Conservation (phyloP, 64 coral and sea anemone genomes). For the Stylophora pistillata region DNA sequence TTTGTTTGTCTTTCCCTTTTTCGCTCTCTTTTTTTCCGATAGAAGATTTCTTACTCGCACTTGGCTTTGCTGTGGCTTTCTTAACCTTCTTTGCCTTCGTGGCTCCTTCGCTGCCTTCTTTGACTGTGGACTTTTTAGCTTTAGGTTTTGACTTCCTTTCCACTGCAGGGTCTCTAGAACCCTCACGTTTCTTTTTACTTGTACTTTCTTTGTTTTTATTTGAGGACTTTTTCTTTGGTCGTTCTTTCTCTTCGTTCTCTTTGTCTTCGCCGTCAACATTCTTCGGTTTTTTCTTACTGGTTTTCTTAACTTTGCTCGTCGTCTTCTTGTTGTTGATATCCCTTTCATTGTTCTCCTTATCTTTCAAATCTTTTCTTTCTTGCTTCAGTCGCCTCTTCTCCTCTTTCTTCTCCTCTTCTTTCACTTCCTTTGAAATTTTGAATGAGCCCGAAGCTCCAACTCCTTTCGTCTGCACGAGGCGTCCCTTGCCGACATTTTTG, state of each 20-base stretch:
- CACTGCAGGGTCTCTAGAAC: neutral
- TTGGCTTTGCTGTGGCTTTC: slow-evolving; percentile 30
- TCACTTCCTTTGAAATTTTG: slow-evolving; percentile 70
- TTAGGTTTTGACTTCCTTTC: slow-evolving; percentile 38
- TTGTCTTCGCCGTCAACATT: neutral
- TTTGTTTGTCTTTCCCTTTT: slow-evolving; percentile 26
- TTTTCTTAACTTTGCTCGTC: slow-evolving; percentile 35
- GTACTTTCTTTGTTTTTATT: slow-evolving; percentile 43
- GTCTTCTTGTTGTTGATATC: slow-evolving; percentile 5
- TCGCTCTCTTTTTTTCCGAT: slow-evolving; percentile 1
- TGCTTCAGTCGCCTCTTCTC: slow-evolving; percentile 51
- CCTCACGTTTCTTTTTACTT: neutral
- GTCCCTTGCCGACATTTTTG: slow-evolving; percentile 57
- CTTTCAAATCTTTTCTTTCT: slow-evolving; percentile 53
- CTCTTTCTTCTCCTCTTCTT: slow-evolving; percentile 78
- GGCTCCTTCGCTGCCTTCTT: slow-evolving; percentile 16
- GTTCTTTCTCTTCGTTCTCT: neutral
- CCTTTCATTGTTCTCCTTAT: slow-evolving; percentile 43
- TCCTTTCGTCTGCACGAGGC: slow-evolving; percentile 78
- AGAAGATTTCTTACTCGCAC: slow-evolving; percentile 39
- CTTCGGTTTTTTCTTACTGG: neutral
- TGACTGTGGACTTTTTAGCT: slow-evolving; percentile 29
- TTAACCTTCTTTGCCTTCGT: slow-evolving; percentile 35
- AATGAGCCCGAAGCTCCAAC: slow-evolving; percentile 82
- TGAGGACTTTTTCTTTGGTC: neutral